Conservation (phyloP, 2,888 invertebrate species). For the Agriopis aurantiaria region DNA sequence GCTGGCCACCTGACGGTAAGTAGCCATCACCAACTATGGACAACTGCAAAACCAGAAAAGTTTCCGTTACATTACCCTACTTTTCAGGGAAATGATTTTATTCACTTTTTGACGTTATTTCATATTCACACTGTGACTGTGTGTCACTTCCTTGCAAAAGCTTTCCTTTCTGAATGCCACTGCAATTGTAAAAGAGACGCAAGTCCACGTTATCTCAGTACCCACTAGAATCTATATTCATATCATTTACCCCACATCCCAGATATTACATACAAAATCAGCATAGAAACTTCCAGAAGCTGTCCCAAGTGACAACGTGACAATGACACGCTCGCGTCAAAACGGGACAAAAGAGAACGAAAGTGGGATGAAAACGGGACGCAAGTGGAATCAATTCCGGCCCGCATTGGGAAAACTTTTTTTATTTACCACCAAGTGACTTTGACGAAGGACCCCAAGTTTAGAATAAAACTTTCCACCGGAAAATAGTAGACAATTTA, state of each 20-base stretch:
- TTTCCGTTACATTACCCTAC: too few relatives aligned
- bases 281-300: conserved; percentile 28
- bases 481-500: conserved; percentile 60
- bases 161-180: not conserved
- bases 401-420: conserved; percentile 61
- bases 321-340: conserved; percentile 41
- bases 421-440: conserved; percentile 73
- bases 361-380: conserved; percentile 27
- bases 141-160: too few relatives aligned
- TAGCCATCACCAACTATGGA: too few relatives aligned
- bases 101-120: too few relatives aligned
- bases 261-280: conserved; percentile 25
- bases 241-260: conserved; percentile 2
- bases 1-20: too few relatives aligned
- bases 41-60: too few relatives aligned
- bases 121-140: too few relatives aligned
- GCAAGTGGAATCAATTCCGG: conserved; percentile 38
- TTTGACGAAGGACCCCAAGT: conserved; percentile 77
- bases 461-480: conserved; percentile 67
- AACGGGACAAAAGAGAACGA: conserved; percentile 36
- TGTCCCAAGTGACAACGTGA: conserved; percentile 31
- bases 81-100: too few relatives aligned
- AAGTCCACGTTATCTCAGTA: not conserved
- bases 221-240: conserved; percentile 1
- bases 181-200: not conserved